Evolutionary conservation across 2,113 vertebrate genomes (phyloP), one percentile per base, ranked within the genome.

Genomic region (Sarotherodon lohbergeri): DNA sequence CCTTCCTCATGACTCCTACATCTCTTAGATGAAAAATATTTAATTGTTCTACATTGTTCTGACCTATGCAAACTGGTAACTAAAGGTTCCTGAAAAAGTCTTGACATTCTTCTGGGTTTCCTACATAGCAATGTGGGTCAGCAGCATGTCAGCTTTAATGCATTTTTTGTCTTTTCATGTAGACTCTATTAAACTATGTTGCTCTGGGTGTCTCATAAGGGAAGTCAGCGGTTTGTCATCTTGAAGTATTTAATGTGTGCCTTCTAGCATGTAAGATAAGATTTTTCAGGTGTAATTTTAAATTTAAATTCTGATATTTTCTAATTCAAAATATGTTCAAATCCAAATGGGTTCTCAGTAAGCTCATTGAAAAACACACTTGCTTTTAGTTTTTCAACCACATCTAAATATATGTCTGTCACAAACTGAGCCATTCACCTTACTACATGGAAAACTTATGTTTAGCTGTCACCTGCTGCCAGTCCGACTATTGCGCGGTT

Each of bases 391-490:
- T 73, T 82, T 29, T 34, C n/a, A 27, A 24, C 82, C 59, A 54
- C 1, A 5, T 86, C n/a, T 43, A 11, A 87, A 78, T 86, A 73
- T 43, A 80, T 86, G 85, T 82, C 71, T 85, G 85, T 90, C 88
- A 76, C 32, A 87, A 71, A 52, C 19, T 11, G 78, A 89, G 59
- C 11, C 41, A 5, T 52, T 86, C 80, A 52, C 57, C 57, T 52
- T 34, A 43, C 54, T 61, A 80, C 48, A n/a, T 7, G 10, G 4
- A 8, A 56, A 85, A 88, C 84, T 19, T 22, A 2, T 85, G 84
- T 86, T 89, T 52, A 57, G 68, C 81, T 89, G 86, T 90, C 83
- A 88, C 71, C 56, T 14, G n/a, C 86, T 93, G 89, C 86, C 93
- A 91, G 55, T 88, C 61, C 1, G 11, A 84, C 82, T 71, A 87